Conservation (phyloP, 2,888 invertebrate species). For the Tipula vernalis region DNA sequence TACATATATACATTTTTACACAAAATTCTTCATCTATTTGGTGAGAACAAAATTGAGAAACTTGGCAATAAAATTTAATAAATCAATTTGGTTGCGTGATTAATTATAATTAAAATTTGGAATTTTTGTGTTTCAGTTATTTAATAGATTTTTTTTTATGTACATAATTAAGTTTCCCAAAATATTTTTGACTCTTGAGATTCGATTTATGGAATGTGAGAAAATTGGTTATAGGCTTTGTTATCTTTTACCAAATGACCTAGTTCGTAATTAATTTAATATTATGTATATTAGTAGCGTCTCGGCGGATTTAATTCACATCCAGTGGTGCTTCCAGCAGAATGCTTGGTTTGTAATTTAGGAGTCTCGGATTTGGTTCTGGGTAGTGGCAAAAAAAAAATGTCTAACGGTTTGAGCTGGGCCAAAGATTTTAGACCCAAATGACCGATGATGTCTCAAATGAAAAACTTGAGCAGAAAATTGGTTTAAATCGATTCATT, state of each 20-base stretch:
- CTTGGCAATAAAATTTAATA: neutral
- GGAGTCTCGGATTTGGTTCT: too few species aligned
- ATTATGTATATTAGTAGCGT: neutral
- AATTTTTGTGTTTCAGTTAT: neutral
- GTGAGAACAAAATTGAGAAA: neutral
- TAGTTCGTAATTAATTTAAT: neutral
- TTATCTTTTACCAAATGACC: neutral
- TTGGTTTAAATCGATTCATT: too few species aligned
- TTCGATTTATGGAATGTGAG: neutral
- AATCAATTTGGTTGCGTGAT: neutral
- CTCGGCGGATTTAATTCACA: too few species aligned
- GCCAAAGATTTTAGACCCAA: too few species aligned
- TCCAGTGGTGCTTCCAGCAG: too few species aligned
- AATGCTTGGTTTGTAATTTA: too few species aligned
- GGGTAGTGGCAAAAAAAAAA: too few species aligned
- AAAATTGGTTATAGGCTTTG: neutral
- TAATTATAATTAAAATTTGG: neutral
- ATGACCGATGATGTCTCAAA: too few species aligned
- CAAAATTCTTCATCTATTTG: neutral
- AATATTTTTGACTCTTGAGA: neutral
- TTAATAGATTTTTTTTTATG: neutral
- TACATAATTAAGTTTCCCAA: neutral
- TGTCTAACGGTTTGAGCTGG: too few species aligned
- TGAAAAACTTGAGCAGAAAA: too few species aligned
- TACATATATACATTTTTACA: neutral